phyloP scores from a whole-genome alignment of 2,113 vertebrate genomes.

The Axis porcinus region DNA sequence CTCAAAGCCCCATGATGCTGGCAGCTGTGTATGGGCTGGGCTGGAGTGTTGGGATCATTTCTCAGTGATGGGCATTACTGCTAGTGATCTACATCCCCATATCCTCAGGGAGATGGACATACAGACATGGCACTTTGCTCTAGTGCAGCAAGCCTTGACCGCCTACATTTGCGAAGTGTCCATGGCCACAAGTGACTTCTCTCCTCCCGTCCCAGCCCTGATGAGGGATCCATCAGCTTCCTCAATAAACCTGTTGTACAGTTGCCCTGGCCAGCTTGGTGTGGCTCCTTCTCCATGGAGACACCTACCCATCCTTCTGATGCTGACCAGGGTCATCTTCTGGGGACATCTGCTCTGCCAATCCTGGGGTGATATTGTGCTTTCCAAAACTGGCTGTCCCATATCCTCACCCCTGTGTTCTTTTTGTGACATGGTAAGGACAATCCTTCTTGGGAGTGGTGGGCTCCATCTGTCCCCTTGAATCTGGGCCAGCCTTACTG shows the following conservation, averaged over 20 bases:
- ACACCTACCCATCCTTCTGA: not conserved
- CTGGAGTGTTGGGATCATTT: not conserved
- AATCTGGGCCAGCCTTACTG: not conserved
- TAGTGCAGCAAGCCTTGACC: not conserved
- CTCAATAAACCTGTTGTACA: not conserved
- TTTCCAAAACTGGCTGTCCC: not conserved
- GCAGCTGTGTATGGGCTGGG: not conserved
- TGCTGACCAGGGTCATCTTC: not conserved
- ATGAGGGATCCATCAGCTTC: not conserved
- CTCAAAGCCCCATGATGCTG: not conserved
- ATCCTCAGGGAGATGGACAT: not conserved
- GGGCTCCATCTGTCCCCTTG: not conserved
- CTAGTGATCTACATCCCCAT: not conserved
- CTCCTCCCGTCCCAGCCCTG: not conserved
- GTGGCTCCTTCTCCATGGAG: not conserved
- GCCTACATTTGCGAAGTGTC: not conserved
- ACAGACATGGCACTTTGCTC: not conserved
- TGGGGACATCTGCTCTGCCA: not conserved
- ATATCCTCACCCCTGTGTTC: not conserved
- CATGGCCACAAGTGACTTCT: no score
- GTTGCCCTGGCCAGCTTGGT: no score
- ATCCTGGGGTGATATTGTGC: not conserved
- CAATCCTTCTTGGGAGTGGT: not conserved
- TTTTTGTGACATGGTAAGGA: not conserved
- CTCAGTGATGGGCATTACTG: not conserved